phyloP scores from a whole-genome alignment of 2,113 vertebrate species.

The Hippolais icterina region DNA sequence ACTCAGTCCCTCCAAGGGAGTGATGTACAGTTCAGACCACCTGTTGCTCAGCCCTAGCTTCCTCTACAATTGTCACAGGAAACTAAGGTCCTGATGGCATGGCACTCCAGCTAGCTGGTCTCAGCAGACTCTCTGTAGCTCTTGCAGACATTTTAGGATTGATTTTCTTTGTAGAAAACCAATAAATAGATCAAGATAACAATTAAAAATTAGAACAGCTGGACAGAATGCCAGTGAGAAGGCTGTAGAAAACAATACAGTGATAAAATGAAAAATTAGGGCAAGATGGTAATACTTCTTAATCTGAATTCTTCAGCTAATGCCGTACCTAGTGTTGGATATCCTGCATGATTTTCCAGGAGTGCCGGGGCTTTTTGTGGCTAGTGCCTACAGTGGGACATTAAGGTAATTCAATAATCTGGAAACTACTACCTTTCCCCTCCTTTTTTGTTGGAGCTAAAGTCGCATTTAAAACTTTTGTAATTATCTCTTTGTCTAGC shows the following conservation, averaged over 20 bases:
- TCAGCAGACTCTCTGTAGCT: neutral
- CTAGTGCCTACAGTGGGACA: conserved; percentile 94
- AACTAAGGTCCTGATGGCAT: neutral
- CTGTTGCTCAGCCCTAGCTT: neutral
- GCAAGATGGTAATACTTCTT: neutral
- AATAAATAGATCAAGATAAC: neutral
- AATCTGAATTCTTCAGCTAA: conserved; percentile 79
- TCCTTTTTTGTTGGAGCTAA: neutral
- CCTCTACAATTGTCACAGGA: neutral
- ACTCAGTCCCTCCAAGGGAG: neutral
- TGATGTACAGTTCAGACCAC: neutral
- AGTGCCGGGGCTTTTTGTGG: conserved; percentile 93
- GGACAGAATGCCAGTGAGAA: neutral
- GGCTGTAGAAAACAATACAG: neutral
- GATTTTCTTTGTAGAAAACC: neutral
- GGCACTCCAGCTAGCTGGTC: neutral
- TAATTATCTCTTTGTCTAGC: neutral
- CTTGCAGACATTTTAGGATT: neutral
- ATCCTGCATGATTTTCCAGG: conserved; percentile 87
- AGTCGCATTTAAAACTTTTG: neutral
- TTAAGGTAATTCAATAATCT: conserved; percentile 82
- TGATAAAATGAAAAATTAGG: neutral
- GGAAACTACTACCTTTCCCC: neutral
- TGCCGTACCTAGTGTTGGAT: conserved; percentile 94
- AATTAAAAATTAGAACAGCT: neutral